A percentile compares a stretch with the other conserved stretches of the same genome.
Conservation (phyloP, 2,113 vertebrate species). For the Macquaria ambigua region DNA sequence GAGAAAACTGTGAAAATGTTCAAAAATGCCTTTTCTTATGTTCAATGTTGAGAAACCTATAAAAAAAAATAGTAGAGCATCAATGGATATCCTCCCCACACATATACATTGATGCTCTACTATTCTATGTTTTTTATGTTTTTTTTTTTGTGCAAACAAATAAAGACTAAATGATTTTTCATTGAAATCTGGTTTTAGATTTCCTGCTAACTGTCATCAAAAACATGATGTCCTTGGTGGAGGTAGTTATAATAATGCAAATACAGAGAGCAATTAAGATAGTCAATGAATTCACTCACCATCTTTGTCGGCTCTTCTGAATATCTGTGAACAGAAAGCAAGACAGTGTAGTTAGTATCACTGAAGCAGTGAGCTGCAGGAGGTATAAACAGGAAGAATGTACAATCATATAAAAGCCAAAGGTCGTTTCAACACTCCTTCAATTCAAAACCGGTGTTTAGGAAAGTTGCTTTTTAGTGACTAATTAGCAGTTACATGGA, state of each 20-base stretch:
- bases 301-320: slow-evolving; percentile 87
- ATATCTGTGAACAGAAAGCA: slow-evolving; percentile 80
- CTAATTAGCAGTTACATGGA: neutral
- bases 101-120: neutral
- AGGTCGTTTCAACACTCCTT: neutral
- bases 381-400: neutral
- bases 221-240: neutral
- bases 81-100: neutral
- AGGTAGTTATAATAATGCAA: neutral
- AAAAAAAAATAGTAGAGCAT: no score
- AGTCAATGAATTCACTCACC: slow-evolving; percentile 75
- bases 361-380: neutral
- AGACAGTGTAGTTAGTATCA: slow-evolving; percentile 11
- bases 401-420: neutral
- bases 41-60: neutral
- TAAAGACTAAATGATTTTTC: neutral
- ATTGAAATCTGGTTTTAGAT: neutral
- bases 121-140: neutral
- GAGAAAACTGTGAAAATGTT: neutral
- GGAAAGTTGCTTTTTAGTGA: neutral
- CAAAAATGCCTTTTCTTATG: neutral
- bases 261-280: neutral
- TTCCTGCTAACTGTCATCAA: no score
- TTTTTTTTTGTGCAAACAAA: neutral
- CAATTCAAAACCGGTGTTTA: neutral